Percentiles rank a stretch among this genome's conserved stretches.
phyloP scores from a whole-genome alignment of 2,888 invertebrate genomes.

The Chromoteleia sp. region DNA sequence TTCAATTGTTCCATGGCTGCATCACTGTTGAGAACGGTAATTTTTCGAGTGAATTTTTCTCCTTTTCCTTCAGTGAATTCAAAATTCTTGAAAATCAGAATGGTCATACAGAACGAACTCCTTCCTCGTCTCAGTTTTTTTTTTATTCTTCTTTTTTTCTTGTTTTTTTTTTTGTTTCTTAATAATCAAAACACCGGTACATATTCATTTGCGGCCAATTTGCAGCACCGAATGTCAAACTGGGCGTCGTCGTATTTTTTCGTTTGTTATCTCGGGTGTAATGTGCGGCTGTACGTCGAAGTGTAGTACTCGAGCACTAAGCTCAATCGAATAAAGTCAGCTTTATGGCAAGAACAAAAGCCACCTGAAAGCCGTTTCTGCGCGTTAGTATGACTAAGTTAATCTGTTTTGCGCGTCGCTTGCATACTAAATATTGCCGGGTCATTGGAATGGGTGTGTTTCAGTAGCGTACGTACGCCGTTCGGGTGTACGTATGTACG shows the following conservation, averaged over 20 bases:
- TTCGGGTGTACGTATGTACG: constrained; percentile 42
- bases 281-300: constrained; percentile 50
- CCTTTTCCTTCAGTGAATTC: too few relatives aligned
- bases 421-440: constrained; percentile 68
- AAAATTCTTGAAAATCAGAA: too few relatives aligned
- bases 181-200: too few relatives aligned
- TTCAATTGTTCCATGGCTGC: too few relatives aligned
- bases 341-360: constrained; percentile 69
- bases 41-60: too few relatives aligned
- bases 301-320: constrained; percentile 62
- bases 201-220: constrained; percentile 26
- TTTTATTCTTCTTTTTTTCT: too few relatives aligned
- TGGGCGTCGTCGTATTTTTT: constrained; percentile 20
- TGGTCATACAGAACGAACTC: too few relatives aligned
- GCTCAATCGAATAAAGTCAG: constrained; percentile 71
- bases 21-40: too few relatives aligned
- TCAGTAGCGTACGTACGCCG: constrained; percentile 57
- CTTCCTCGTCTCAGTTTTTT: too few relatives aligned
- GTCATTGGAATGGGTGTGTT: constrained; percentile 60
- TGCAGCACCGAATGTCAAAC: constrained; percentile 40
- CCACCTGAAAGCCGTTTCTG: constrained; percentile 70
- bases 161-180: too few relatives aligned
- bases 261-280: constrained; percentile 37
- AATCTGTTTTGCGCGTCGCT: constrained; percentile 70
- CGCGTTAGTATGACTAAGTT: constrained; percentile 71